Percentiles rank a stretch among this genome's conserved stretches.
Conservation (phyloP, 1,140 invertebrate genomes). For the Wasmannia auropunctata region DNA sequence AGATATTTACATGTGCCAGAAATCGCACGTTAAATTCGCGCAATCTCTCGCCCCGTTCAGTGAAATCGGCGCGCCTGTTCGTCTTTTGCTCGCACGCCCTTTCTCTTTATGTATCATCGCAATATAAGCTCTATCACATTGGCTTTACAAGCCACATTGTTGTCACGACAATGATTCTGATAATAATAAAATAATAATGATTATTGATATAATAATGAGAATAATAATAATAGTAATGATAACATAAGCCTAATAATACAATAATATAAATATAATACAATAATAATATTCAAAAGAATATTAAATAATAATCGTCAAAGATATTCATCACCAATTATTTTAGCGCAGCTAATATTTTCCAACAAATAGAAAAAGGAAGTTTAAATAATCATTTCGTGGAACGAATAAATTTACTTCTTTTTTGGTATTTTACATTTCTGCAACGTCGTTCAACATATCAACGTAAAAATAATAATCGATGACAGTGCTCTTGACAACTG, state of each 20-base stretch:
- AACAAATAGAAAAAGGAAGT: conserved; percentile 68
- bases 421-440: conserved; percentile 58
- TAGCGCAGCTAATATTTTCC: conserved; percentile 48
- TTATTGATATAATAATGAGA: conserved; percentile 68
- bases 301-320: conserved; percentile 63
- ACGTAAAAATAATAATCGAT: conserved; percentile 53
- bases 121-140: conserved; percentile 85
- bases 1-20: conserved; percentile 81
- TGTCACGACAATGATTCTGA: conserved; percentile 78
- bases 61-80: conserved; percentile 70
- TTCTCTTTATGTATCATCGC: conserved; percentile 75
- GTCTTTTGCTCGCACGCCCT: conserved; percentile 48
- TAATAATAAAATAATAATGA: conserved; percentile 75
- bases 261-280: conserved; percentile 51
- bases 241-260: conserved; percentile 68
- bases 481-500: conserved; percentile 47
- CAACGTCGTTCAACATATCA: conserved; percentile 52
- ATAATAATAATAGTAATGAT: conserved; percentile 68
- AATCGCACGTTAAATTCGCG: conserved; percentile 70
- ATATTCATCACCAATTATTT: conserved; percentile 51
- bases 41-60: conserved; percentile 67
- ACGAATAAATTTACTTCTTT: conserved; percentile 60
- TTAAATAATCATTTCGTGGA: conserved; percentile 52
- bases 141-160: conserved; percentile 84
- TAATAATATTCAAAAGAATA: conserved; percentile 66